A percentile compares a stretch with the other conserved stretches of the same genome.
These are phyloP conservation scores for Orthosia incerta DNA, from an alignment of 2,888 invertebrate species.

Conservation along the genomic window DNA sequence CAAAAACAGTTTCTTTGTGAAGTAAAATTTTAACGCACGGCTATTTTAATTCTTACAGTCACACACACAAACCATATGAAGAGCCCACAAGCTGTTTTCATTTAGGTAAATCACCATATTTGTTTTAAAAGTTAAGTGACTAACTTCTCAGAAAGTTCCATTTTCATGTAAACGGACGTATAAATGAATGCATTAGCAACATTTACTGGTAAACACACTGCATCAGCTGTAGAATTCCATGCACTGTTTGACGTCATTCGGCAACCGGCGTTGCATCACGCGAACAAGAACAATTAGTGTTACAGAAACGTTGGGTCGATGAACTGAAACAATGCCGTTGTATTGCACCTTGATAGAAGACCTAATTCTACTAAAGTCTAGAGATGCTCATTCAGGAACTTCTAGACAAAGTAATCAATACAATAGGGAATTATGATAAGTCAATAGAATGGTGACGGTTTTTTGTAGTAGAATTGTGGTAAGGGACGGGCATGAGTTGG, in stretches of 20 bases:
- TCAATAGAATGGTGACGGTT: too few relatives aligned
- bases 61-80: not conserved
- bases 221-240: constrained; percentile 36
- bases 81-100: constrained; percentile 1
- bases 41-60: not conserved
- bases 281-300: constrained; percentile 76
- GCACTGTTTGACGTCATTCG: constrained; percentile 57
- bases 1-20: too few relatives aligned
- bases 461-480: too few relatives aligned
- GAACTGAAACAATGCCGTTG: constrained; percentile 70
- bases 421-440: not conserved
- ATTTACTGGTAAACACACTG: constrained; percentile 36
- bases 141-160: constrained; percentile 23
- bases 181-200: constrained; percentile 29
- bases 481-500: not conserved
- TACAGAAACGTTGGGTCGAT: constrained; percentile 71
- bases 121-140: constrained; percentile 21
- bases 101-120: constrained; percentile 5
- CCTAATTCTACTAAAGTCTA: constrained; percentile 54
- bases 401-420: constrained; percentile 5
- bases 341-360: constrained; percentile 71
- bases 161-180: constrained; percentile 14
- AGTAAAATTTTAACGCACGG: too few relatives aligned
- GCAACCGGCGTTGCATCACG: constrained; percentile 75
- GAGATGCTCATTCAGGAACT: constrained; percentile 4